Conservation (phyloP, 2,888 invertebrate genomes). For the Megaustenia siamemsis region DNA sequence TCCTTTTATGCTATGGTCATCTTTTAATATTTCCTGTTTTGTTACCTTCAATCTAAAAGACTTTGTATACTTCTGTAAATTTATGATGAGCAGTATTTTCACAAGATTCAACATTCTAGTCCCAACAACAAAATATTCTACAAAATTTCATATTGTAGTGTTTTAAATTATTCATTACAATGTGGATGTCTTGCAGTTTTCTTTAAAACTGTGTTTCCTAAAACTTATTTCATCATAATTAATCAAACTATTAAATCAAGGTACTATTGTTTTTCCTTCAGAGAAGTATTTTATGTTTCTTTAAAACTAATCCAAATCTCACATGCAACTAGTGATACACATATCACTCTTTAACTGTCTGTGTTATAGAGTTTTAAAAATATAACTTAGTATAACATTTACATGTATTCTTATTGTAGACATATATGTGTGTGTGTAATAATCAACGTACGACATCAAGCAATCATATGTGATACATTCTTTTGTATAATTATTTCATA, state of each 20-base stretch:
- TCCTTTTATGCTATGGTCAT: too few relatives aligned
- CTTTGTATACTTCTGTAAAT: too few relatives aligned
- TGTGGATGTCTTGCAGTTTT: background rate
- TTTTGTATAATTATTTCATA: conserved; percentile 26
- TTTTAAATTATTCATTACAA: background rate
- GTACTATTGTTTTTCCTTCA: too few relatives aligned
- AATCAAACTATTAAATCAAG: too few relatives aligned
- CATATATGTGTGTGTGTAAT: background rate
- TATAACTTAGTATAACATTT: background rate
- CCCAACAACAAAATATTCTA: background rate
- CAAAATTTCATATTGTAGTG: background rate
- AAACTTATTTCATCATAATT: too few relatives aligned
- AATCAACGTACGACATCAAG: background rate
- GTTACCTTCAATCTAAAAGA: too few relatives aligned
- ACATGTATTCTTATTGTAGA: background rate
- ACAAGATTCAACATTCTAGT: background rate
- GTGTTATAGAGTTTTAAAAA: background rate
- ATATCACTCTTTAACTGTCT: background rate
- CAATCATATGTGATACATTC: conserved; percentile 25
- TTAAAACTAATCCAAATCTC: too few relatives aligned
- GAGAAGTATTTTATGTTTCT: too few relatives aligned
- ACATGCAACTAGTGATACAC: background rate
- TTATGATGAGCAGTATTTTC: too few relatives aligned
- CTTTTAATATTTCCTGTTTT: too few relatives aligned
- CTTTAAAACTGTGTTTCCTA: background rate